Conservation (phyloP, 2,113 vertebrate species). For the Phyllostomus hastatus region DNA sequence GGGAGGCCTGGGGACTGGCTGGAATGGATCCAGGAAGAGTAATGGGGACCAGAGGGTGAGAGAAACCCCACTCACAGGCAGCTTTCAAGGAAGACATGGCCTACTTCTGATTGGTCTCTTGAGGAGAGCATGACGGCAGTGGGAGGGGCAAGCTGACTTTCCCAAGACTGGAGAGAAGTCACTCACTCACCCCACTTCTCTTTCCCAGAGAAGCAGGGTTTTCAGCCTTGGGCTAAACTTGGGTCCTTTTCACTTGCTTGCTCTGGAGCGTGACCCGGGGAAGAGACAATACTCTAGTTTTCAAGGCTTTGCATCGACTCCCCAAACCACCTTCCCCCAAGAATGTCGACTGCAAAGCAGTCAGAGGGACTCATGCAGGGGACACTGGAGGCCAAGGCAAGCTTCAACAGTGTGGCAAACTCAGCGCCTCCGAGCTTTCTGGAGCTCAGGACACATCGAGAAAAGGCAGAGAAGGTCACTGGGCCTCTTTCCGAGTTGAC, state of each 20-base stretch:
- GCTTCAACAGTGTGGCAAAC: background rate
- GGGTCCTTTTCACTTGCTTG: background rate
- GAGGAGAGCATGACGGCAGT: background rate
- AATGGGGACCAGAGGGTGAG: background rate
- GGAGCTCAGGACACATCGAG: background rate
- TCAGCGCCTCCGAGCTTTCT: background rate
- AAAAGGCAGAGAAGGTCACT: background rate
- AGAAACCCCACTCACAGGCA: background rate
- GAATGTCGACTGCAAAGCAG: background rate
- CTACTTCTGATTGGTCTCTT: background rate
- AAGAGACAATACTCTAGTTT: background rate
- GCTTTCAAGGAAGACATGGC: background rate
- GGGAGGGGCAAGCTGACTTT: background rate
- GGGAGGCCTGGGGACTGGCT: background rate
- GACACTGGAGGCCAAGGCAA: rapidly evolving
- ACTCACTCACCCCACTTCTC: too few relatives aligned
- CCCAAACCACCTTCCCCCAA: too few relatives aligned
- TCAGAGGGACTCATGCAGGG: background rate
- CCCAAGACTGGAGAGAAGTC: background rate
- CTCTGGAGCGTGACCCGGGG: background rate
- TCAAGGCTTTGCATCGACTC: background rate
- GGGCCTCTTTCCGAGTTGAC: background rate
- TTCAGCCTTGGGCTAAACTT: background rate
- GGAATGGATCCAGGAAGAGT: background rate
- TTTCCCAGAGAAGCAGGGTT: background rate